Conservation (phyloP, 23 tunicate genomes). For the Halocynthia aurantium region DNA sequence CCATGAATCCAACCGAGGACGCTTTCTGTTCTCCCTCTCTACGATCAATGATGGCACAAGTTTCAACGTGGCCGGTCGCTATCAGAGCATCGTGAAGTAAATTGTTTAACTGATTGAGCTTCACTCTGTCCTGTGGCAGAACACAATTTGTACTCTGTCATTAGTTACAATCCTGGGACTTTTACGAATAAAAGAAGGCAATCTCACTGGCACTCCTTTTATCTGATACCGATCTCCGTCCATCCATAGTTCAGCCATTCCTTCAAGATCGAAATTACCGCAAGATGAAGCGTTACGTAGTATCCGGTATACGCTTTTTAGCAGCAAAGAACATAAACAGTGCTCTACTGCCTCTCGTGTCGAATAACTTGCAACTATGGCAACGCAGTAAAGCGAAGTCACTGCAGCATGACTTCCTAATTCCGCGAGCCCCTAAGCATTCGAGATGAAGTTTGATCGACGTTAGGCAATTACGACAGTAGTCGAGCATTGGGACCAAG, state of each 20-base stretch:
- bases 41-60: constrained; percentile 76
- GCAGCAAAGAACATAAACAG: no score
- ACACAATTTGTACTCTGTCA: neutral
- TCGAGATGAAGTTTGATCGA: no score
- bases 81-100: constrained; percentile 78
- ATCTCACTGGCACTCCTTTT: constrained; percentile 89
- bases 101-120: constrained; percentile 75
- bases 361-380: no score
- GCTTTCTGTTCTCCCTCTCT: constrained; percentile 66
- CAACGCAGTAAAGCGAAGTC: no score
- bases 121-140: constrained; percentile 58
- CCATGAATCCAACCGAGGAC: constrained; percentile 69
- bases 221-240: constrained; percentile 80
- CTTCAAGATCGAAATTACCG: no score
- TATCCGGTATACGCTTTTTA: no score
- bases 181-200: neutral
- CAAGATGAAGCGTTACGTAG: no score
- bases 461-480: no score
- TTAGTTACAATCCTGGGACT: neutral
- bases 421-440: no score
- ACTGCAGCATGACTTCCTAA: no score
- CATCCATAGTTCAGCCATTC: constrained; percentile 90
- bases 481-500: no score
- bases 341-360: no score
- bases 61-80: constrained; percentile 87